Evolutionary conservation across 2,113 vertebrate genomes (phyloP).

Genomic region (Eulemur macaco): DNA sequence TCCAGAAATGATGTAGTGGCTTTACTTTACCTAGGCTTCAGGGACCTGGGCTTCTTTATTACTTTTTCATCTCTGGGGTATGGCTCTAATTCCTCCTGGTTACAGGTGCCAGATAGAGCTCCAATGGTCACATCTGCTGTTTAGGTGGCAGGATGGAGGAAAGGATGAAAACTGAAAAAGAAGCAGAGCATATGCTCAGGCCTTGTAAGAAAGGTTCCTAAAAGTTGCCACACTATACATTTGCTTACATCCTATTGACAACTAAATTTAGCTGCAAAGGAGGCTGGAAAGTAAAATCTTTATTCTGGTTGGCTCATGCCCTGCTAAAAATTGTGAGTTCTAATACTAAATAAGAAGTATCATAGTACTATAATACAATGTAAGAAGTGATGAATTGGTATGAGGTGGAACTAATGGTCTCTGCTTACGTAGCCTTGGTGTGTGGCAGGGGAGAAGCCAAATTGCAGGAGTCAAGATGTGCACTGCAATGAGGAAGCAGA

Average conservation of each 20-base stretch:
- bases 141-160: neutral
- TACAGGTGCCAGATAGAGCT: neutral
- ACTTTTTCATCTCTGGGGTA: neutral
- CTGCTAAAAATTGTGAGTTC: neutral
- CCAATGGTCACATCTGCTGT: neutral
- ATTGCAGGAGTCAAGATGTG: neutral
- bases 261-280: neutral
- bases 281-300: neutral
- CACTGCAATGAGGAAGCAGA: neutral
- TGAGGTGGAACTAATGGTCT: neutral
- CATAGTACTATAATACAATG: neutral
- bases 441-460: neutral
- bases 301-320: neutral
- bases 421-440: neutral
- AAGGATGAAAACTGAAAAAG: neutral
- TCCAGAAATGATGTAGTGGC: neutral
- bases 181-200: rapidly evolving
- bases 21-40: neutral
- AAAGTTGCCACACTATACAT: neutral
- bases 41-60: neutral
- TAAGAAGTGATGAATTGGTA: neutral
- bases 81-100: neutral
- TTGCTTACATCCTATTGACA: neutral
- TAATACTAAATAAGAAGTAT: neutral
- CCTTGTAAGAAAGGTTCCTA: neutral